phyloP scores from a whole-genome alignment of 2,888 invertebrate species.

The Sepioteuthis lessoniana region DNA sequence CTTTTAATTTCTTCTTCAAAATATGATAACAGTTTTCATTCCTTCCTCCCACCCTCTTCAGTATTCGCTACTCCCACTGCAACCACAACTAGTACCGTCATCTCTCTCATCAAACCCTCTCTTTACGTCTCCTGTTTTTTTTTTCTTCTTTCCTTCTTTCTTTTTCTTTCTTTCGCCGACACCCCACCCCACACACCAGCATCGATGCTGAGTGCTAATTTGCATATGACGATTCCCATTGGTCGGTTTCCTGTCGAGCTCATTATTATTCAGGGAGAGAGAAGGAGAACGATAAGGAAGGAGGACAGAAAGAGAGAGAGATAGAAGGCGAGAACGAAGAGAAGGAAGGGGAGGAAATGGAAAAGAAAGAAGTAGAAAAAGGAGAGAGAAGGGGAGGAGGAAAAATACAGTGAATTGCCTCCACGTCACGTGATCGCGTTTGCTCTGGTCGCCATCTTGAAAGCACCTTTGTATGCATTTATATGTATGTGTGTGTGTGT shows the following conservation, averaged over 20 bases:
- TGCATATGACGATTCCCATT: not conserved
- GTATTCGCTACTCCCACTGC: not conserved
- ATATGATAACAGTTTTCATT: not conserved
- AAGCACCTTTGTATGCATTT: not conserved
- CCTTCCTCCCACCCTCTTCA: not conserved
- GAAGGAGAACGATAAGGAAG: not conserved
- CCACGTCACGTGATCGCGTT: not conserved
- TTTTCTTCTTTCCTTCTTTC: not conserved
- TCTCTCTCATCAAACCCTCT: not conserved
- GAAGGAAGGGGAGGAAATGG: not conserved
- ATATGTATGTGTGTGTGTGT: too few species aligned
- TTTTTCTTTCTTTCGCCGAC: not conserved
- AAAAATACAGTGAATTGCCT: not conserved
- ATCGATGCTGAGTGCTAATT: conserved; percentile 33
- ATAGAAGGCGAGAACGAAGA: conserved; percentile 48
- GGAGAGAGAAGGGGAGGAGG: conserved; percentile 35
- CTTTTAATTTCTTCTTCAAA: not conserved
- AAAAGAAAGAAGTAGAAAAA: not conserved
- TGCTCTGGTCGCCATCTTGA: not conserved
- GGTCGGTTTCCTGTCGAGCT: conserved; percentile 24
- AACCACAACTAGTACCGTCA: not conserved
- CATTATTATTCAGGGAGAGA: conserved; percentile 41
- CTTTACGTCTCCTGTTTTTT: not conserved
- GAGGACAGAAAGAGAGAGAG: conserved; percentile 49
- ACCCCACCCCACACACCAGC: not conserved